These are phyloP conservation scores for Andrena camellia DNA, from an alignment of 2,888 invertebrate genomes.

Conservation along the genomic window DNA sequence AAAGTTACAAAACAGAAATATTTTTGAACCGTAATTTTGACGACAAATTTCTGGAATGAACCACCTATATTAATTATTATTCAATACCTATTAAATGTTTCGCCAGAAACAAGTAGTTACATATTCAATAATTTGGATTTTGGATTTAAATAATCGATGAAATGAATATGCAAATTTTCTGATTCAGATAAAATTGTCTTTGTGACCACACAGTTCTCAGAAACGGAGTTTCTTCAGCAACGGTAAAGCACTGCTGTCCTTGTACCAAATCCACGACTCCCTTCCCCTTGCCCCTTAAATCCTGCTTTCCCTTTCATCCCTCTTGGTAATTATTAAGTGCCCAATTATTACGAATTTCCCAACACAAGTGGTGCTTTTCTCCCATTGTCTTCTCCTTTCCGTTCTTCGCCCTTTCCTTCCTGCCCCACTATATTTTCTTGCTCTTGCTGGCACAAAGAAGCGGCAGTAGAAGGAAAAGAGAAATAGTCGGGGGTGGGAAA, in stretches of 20 bases:
- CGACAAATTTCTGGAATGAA: not conserved
- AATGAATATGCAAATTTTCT: too few relatives aligned
- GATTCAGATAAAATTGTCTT: not conserved
- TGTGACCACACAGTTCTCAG: not conserved
- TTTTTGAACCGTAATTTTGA: not conserved
- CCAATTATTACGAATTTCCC: slow-evolving; percentile 43
- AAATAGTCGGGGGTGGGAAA: slow-evolving; percentile 18
- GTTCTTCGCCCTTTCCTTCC: not conserved
- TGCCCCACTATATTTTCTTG: slow-evolving; percentile 17
- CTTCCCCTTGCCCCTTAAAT: not conserved
- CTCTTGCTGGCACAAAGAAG: not conserved
- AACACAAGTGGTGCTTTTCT: slow-evolving; percentile 11
- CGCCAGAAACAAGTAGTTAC: too few relatives aligned
- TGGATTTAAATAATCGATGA: too few relatives aligned
- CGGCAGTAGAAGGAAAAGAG: slow-evolving; percentile 38
- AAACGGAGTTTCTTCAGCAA: not conserved
- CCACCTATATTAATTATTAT: too few relatives aligned
- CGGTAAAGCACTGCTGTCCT: not conserved
- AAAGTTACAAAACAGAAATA: not conserved
- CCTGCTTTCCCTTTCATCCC: not conserved
- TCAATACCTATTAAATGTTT: too few relatives aligned
- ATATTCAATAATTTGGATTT: too few relatives aligned
- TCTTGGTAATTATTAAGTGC: slow-evolving; percentile 36
- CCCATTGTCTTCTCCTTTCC: not conserved
- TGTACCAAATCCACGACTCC: not conserved